A percentile compares a stretch with the other conserved stretches of the same genome.
Evolutionary conservation across 2,113 vertebrate genomes (phyloP).

Genomic region (Vulpes lagopus): DNA sequence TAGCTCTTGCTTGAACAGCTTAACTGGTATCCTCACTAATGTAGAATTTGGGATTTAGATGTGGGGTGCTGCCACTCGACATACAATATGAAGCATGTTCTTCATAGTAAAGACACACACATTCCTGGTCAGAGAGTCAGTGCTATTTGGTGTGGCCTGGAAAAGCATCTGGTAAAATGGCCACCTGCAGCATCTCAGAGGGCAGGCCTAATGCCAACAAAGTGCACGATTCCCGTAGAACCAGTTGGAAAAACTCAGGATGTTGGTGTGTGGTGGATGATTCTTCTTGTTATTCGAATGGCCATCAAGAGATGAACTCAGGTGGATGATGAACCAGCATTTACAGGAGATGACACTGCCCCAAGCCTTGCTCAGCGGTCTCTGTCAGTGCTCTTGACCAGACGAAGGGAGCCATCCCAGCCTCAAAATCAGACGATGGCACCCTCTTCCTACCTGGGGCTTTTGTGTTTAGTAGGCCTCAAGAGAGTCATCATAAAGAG

Average conservation of each 20-base stretch:
- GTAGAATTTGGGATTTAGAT: not conserved
- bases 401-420: not conserved
- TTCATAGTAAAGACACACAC: not conserved
- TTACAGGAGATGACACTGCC: too few relatives aligned
- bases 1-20: not conserved
- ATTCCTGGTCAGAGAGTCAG: not conserved
- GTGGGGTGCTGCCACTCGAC: not conserved
- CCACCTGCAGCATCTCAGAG: not conserved
- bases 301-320: not conserved
- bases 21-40: not conserved
- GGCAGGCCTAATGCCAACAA: not conserved
- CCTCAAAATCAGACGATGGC: not conserved
- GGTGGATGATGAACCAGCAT: not conserved
- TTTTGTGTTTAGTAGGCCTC: not conserved
- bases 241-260: not conserved
- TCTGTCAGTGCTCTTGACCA: not conserved
- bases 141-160: not conserved
- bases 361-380: not conserved
- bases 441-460: fast-evolving
- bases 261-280: not conserved
- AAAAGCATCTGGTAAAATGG: not conserved
- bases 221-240: not conserved
- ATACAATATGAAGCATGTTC: not conserved
- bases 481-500: not conserved
- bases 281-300: not conserved